These are phyloP conservation scores for Argyrosomus japonicus DNA, from an alignment of 2,113 vertebrate species.

Conservation along the genomic window DNA sequence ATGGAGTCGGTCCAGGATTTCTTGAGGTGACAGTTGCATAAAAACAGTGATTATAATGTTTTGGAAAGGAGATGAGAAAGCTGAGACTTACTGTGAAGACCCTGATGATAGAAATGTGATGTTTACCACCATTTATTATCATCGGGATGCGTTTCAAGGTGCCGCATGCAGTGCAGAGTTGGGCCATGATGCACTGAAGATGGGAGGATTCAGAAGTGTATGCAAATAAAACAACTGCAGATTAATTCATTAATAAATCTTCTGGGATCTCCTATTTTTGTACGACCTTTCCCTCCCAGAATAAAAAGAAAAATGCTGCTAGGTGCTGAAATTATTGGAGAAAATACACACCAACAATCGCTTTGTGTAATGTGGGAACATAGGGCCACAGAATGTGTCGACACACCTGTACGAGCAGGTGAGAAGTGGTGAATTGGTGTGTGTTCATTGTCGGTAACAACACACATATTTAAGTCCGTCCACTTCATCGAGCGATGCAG, in stretches of 20 bases:
- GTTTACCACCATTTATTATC: background rate
- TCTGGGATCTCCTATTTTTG: background rate
- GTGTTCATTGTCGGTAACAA: background rate
- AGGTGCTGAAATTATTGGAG: background rate
- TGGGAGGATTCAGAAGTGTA: background rate
- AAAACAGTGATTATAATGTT: background rate
- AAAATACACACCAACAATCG: background rate
- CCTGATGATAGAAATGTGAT: background rate
- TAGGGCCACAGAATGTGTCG: background rate
- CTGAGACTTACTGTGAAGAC: background rate
- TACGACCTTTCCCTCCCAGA: background rate
- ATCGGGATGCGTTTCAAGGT: background rate
- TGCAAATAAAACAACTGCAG: background rate
- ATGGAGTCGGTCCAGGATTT: background rate
- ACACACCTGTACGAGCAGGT: constrained; percentile 6
- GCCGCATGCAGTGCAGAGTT: background rate
- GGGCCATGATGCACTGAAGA: background rate
- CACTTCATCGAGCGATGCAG: no score
- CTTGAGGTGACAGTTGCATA: background rate
- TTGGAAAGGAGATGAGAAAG: background rate
- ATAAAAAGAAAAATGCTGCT: background rate
- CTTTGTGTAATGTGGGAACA: background rate
- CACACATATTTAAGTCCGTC: no score
- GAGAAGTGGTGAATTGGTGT: background rate
- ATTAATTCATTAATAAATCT: background rate